Evolutionary conservation across 2,797 vertebrate genomes (phyloP).

Genomic region (Pelobates cultripes): DNA sequence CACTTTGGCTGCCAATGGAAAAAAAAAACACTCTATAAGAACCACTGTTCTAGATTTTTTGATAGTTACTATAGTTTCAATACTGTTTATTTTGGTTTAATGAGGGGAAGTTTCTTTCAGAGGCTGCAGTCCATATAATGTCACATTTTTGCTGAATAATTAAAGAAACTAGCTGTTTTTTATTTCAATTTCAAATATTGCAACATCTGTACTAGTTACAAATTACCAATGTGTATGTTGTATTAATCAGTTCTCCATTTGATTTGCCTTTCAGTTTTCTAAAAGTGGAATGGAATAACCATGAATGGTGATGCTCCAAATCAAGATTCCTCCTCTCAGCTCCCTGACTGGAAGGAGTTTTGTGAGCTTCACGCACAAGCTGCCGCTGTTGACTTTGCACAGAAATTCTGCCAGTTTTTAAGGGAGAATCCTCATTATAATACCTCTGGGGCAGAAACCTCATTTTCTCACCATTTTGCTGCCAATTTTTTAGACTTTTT

Average conservation of each 20-base stretch:
- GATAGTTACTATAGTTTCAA: too few relatives aligned
- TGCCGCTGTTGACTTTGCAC: slow-evolving; percentile 89
- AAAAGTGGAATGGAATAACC: slow-evolving; percentile 75
- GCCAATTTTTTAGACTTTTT: slow-evolving; percentile 91
- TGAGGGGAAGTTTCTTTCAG: too few relatives aligned
- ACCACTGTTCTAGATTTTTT: too few relatives aligned
- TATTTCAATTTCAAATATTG: too few relatives aligned
- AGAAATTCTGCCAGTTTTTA: slow-evolving; percentile 93
- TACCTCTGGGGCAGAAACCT: slow-evolving; percentile 85
- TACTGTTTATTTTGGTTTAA: too few relatives aligned
- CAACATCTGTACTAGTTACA: too few relatives aligned
- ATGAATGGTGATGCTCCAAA: slow-evolving; percentile 79
- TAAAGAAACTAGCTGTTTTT: too few relatives aligned
- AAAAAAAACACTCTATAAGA: too few relatives aligned
- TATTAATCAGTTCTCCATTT: background rate
- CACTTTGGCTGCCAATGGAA: too few relatives aligned
- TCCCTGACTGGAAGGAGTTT: slow-evolving; percentile 97
- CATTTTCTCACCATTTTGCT: slow-evolving; percentile 92
- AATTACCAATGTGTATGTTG: too few relatives aligned
- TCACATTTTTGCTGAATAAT: too few relatives aligned
- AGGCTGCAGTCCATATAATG: too few relatives aligned
- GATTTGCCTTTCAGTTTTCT: slow-evolving; percentile 58
- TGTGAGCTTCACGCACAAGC: slow-evolving; percentile 93
- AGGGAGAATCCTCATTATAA: slow-evolving; percentile 92
- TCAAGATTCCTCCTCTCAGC: slow-evolving; percentile 77